phyloP scores from a whole-genome alignment of 2,888 invertebrate species.

The Phortica okadai region DNA sequence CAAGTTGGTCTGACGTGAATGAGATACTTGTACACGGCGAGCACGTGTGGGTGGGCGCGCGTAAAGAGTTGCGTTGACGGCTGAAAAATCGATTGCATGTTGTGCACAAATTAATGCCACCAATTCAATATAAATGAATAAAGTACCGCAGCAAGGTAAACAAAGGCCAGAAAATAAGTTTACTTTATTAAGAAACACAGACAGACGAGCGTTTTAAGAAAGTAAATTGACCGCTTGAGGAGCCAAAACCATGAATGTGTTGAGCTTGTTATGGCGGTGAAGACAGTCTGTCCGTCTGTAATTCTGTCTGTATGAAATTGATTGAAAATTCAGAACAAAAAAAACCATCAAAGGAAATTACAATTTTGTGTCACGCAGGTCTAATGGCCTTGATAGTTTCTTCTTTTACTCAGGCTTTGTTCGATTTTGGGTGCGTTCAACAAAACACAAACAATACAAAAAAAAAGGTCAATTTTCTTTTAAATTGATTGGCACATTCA shows the following conservation, averaged over 20 bases:
- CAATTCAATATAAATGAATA: constrained; percentile 37
- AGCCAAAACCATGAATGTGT: neutral
- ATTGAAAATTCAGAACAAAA: too few species aligned
- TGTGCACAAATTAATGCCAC: constrained; percentile 42
- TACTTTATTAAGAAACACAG: too few species aligned
- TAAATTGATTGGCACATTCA: too few species aligned
- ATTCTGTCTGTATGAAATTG: too few species aligned
- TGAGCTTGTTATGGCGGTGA: neutral
- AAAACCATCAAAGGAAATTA: neutral
- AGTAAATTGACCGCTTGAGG: neutral
- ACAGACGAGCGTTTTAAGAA: neutral
- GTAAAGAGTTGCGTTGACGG: constrained; percentile 10
- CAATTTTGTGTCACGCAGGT: neutral
- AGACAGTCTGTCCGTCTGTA: neutral
- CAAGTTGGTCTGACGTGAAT: neutral
- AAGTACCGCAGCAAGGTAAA: neutral
- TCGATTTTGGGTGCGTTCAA: too few species aligned
- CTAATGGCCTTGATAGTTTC: neutral
- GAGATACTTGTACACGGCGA: neutral
- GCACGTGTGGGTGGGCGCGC: neutral
- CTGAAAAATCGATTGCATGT: constrained; percentile 49
- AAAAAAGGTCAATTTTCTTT: too few species aligned
- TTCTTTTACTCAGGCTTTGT: neutral
- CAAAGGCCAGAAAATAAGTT: too few species aligned
- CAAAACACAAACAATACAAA: too few species aligned